Conservation (phyloP, 2,888 invertebrate genomes). For the Azorinus chamasolen region DNA sequence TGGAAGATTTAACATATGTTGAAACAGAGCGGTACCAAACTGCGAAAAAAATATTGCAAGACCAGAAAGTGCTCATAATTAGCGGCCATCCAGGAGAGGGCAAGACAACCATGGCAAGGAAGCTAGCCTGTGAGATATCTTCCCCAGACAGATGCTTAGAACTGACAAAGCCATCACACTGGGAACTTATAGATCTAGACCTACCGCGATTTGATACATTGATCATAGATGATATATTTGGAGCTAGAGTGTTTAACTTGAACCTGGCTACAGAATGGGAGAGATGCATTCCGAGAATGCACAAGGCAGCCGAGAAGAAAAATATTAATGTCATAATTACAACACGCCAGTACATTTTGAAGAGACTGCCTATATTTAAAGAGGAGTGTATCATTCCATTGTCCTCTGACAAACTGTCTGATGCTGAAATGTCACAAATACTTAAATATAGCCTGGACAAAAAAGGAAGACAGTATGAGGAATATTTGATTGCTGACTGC, state of each 20-base stretch:
- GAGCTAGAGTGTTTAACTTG: conserved; percentile 38
- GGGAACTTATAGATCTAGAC: conserved; percentile 39
- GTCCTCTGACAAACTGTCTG: conserved; percentile 33
- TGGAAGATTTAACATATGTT: conserved; percentile 16
- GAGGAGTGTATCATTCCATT: conserved; percentile 26
- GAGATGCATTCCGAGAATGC: conserved; percentile 20
- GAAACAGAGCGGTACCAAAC: conserved; percentile 25
- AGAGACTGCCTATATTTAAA: conserved; percentile 17
- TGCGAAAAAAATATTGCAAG: conserved; percentile 18
- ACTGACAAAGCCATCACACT: conserved; percentile 30
- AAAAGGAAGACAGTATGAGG: too few species aligned
- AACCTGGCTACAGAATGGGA: conserved; percentile 34
- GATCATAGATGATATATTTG: conserved; percentile 56
- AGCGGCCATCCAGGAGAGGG: conserved; percentile 56
- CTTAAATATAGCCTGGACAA: too few species aligned
- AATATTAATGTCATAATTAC: conserved; percentile 32
- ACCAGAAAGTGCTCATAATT: conserved; percentile 26
- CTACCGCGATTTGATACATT: conserved; percentile 4
- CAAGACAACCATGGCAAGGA: conserved; percentile 45
- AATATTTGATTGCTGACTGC: too few species aligned
- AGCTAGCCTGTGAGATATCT: conserved; percentile 16
- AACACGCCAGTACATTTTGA: conserved; percentile 49
- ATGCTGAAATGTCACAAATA: too few species aligned
- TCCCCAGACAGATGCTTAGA: conserved; percentile 23
- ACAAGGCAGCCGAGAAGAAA: conserved; percentile 21